Evolutionary conservation across 2,113 vertebrate species (phyloP).

Genomic region (Corvus moneduloides): DNA sequence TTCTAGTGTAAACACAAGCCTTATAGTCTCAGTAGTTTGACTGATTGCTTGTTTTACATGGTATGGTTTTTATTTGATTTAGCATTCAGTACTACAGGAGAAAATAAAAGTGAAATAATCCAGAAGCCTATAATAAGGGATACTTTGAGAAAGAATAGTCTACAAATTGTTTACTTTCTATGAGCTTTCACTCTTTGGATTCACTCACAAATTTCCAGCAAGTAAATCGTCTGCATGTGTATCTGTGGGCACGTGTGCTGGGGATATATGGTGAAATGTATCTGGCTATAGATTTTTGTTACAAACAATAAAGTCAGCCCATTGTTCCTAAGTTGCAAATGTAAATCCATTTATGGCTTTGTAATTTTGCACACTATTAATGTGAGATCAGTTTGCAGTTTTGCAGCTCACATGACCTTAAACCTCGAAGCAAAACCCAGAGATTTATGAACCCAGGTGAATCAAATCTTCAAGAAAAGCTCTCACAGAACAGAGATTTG

Average conservation of each 20-base stretch:
- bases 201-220: conserved; percentile 4
- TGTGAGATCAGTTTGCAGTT: conserved; percentile 20
- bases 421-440: conserved; percentile 26
- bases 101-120: conserved; percentile 42
- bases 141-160: conserved; percentile 5
- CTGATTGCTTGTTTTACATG: conserved; percentile 1
- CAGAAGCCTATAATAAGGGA: conserved; percentile 27
- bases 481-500: conserved; percentile 40
- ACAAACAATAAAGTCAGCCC: neutral
- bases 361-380: conserved; percentile 37
- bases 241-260: neutral
- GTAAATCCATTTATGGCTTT: conserved; percentile 39
- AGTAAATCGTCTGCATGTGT: neutral
- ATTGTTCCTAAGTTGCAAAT: conserved; percentile 38
- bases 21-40: neutral
- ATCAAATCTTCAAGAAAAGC: conserved; percentile 52
- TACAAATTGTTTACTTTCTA: conserved; percentile 17
- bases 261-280: neutral
- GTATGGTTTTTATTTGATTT: conserved; percentile 37
- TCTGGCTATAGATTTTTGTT: neutral
- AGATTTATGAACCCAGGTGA: conserved; percentile 54
- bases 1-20: neutral
- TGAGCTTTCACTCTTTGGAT: conserved; percentile 16
- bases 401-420: conserved; percentile 21
- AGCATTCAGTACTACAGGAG: neutral